Base-by-base conservation (phyloP, 2,113 vertebrate genomes). In the Neolamprologus falcicula region DNA sequence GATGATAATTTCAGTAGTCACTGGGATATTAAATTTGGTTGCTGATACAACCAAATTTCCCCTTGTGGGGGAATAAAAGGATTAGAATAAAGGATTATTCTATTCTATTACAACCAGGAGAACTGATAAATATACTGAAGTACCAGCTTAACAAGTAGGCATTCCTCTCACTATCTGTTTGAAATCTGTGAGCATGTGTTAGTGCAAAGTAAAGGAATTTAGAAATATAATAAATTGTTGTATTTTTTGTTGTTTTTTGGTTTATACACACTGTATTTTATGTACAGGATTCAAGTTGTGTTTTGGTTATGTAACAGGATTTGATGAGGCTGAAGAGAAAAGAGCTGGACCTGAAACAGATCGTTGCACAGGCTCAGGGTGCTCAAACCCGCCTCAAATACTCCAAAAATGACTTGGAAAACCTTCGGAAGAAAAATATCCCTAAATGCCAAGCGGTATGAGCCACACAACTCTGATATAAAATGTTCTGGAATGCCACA, bases 371-470 rank as follows among this genome's bases (percentile, higher is more conserved):
- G 6, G 82, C 94, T 87, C 97, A 97, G 2, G 98, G 99, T 21
- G 96, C 80, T 80, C 97, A 97, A 73, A 99, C 94, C 3, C 97
- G 98, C 24, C 97, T 99, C n/a, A 99, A 97, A 92, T 99, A 99
- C 88, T 96, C 98, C 3, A 97, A 96, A 66, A 95, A 28, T 37
- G 98, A 99, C 79, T 86, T 98, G 37, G 98, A 99, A 10, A 85
- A 92, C 12, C 90, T 98, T 71, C 94, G 86, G 87, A 99, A 97
- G 94, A 98, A 97, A 92, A 95, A 52, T 24, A 96, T 99, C 12
- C 94, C 92, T 12, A 96, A 95, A 83, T 96, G 96, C 80, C 93
- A 96, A 35, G 90, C 28, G 95, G 98, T 98, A 97, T 16, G 86
- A 33, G 5, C 2, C 19, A 33, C 42, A 73, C 11, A 26, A 9